Evolutionary conservation across 2,797 vertebrate species (phyloP), one percentile per base, ranked within the genome.

Genomic region (Cetoscarus ocellatus): DNA sequence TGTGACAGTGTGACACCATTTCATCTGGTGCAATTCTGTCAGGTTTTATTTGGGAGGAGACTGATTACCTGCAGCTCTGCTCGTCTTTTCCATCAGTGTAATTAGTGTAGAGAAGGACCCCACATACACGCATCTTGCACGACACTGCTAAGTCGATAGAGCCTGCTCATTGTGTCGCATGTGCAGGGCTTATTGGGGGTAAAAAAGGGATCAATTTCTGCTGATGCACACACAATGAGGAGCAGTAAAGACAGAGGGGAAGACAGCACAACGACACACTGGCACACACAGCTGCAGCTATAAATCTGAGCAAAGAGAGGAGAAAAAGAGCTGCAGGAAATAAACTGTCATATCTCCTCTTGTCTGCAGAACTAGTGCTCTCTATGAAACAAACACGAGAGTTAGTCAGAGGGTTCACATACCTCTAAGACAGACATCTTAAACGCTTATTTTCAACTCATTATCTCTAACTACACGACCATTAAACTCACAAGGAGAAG

Each of bases 141-240:
- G 0, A 72, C 53, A n/a, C 67, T n/a, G 58, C 50, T 51, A 12
- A 56, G 78, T 87, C 84, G 6, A 86, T 86, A 57, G 59, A 63
- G 49, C 36, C 44, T 18, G 54, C 45, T 63, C 61, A 58, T 55
- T 17, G 50, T 53, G 65, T 66, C 57, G 52, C 67, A 38, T 50
- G 71, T 67, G 49, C 53, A 53, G 34, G 48, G 4, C 14, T 62
- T 62, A 53, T 18, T 61, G 45, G 47, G 45, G 53, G 44, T 47
- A 10, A 61, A 57, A 65, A 56, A 48, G 40, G 50, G 69, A 90
- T 90, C 73, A 64, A 89, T 92, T 86, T 80, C 50, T 88, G 87
- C 87, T 89, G 83, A 86, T 71, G 74, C 66, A 70, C 38, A 88
- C 47, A 87, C 47, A 70, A 73, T 27, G 52, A 51, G 49, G 58